Conservation (phyloP, 2,797 vertebrate species). For the Hoplostethus atlanticus region DNA sequence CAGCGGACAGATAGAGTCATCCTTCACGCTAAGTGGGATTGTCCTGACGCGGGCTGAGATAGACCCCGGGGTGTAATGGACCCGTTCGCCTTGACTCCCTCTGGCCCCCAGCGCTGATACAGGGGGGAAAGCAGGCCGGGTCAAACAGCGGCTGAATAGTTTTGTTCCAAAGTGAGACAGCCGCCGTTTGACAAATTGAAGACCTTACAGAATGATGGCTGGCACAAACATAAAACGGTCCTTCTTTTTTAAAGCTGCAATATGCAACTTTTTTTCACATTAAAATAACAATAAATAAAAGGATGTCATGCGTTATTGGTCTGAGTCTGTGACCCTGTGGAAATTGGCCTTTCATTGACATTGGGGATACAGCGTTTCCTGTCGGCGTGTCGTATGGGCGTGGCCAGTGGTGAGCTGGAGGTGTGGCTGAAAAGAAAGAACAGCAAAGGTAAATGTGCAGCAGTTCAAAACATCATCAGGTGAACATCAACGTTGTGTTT, state of each 20-base stretch:
- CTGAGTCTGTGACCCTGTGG: not conserved
- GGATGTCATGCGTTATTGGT: not conserved
- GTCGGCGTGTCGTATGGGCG: not conserved
- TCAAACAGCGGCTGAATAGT: constrained; percentile 73
- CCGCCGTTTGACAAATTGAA: constrained; percentile 62
- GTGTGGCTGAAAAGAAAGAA: not conserved
- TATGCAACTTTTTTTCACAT: constrained; percentile 32
- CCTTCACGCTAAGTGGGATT: constrained; percentile 82
- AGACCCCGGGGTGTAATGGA: constrained; percentile 79
- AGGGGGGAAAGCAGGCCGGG: constrained; percentile 63
- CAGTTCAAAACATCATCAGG: too few species aligned
- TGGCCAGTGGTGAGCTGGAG: too few species aligned
- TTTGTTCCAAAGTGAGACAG: constrained; percentile 70
- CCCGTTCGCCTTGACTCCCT: constrained; percentile 83
- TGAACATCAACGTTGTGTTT: too few species aligned
- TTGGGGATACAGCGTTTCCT: not conserved
- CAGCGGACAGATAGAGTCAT: constrained; percentile 81
- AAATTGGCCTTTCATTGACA: not conserved
- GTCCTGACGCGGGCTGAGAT: constrained; percentile 80
- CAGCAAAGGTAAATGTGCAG: too few species aligned
- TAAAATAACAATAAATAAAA: constrained; percentile 23
- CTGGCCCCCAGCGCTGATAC: constrained; percentile 67
- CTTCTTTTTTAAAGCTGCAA: constrained; percentile 43
- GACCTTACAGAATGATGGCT: constrained; percentile 63
- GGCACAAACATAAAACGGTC: constrained; percentile 24